Evolutionary conservation across 2,888 invertebrate genomes (phyloP).

Genomic region (Mycalesis mineus): DNA sequence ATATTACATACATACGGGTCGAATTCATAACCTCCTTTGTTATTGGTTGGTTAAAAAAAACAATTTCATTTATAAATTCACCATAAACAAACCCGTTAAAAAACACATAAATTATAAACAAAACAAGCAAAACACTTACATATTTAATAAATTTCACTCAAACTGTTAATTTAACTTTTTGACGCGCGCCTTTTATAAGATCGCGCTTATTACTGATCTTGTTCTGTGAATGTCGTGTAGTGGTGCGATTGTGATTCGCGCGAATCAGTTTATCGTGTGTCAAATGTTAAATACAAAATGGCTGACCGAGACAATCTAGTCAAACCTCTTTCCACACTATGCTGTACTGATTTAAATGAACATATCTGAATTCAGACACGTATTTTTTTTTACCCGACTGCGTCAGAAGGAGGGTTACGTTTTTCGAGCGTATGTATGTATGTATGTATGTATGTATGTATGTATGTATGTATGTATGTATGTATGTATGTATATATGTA

Average conservation of each 20-base stretch:
- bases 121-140: neutral
- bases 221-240: neutral
- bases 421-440: no score
- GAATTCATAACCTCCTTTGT: no score
- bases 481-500: no score
- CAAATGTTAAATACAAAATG: constrained; percentile 6
- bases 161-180: neutral
- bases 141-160: neutral
- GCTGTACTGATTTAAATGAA: no score
- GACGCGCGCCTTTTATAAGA: neutral
- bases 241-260: neutral
- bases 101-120: neutral
- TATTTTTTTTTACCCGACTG: no score
- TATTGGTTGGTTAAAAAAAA: no score
- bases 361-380: no score
- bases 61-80: no score
- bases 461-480: no score
- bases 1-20: no score
- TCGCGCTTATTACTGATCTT: neutral
- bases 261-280: neutral
- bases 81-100: neutral
- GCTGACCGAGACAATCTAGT: neutral
- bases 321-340: neutral
- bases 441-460: no score
- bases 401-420: no score